Evolutionary conservation across 2,888 invertebrate genomes (phyloP).

Genomic region (Eupithecia subfuscata): DNA sequence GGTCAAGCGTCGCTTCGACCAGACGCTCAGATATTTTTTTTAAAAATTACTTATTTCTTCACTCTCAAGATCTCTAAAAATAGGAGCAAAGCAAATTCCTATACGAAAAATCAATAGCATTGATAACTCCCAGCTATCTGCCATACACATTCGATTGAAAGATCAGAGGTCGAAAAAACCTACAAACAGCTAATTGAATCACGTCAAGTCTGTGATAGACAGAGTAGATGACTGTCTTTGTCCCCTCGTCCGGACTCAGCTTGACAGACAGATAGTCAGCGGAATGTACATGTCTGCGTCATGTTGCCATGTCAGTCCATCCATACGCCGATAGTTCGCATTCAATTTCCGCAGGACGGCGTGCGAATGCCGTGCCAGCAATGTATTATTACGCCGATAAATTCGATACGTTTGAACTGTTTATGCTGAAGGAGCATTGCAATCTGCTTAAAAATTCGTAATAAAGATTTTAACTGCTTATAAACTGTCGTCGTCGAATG

Average conservation of each 20-base stretch:
- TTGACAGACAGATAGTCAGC: constrained; percentile 65
- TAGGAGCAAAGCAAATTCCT: not conserved
- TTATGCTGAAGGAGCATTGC: constrained; percentile 31
- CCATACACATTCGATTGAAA: constrained; percentile 3
- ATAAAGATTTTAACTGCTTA: not conserved
- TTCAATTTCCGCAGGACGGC: constrained; percentile 70
- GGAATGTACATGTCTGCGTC: constrained; percentile 52
- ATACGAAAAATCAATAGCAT: not conserved
- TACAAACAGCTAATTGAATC: constrained; percentile 56
- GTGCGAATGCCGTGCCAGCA: constrained; percentile 55
- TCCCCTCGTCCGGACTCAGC: constrained; percentile 36
- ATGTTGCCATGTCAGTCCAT: constrained; percentile 56
- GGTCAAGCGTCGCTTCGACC: no score
- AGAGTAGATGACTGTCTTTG: constrained; percentile 68
- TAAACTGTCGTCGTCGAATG: not conserved
- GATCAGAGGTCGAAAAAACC: constrained; percentile 28
- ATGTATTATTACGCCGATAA: constrained; percentile 59
- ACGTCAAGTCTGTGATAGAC: constrained; percentile 62
- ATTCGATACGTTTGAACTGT: constrained; percentile 47
- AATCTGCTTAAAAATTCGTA: constrained; percentile 3
- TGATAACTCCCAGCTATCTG: not conserved
- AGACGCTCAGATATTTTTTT: no score
- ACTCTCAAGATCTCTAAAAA: no score
- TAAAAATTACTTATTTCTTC: no score
- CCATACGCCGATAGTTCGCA: constrained; percentile 64